Percentiles rank a stretch among this genome's conserved stretches.
These are phyloP conservation scores for Propithecus perrieri DNA, from an alignment of 2,797 vertebrate genomes.

Conservation along the genomic window DNA sequence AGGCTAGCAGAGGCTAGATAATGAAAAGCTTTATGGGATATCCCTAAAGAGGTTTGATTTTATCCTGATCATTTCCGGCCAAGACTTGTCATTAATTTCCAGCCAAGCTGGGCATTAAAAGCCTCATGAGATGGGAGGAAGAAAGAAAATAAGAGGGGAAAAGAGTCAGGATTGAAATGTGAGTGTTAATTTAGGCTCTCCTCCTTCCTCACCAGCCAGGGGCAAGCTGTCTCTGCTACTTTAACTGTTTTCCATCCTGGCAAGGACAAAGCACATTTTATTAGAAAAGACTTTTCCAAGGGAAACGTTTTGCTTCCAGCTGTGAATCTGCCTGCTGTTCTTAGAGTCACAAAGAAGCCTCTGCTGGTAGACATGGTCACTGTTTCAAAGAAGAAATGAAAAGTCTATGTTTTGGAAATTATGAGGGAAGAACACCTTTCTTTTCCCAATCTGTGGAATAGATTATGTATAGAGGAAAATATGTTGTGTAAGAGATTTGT, in stretches of 20 bases:
- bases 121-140: background rate
- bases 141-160: background rate
- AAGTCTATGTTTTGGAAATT: background rate
- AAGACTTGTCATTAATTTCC: background rate
- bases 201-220: background rate
- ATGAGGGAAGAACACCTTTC: background rate
- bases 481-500: background rate
- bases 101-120: background rate
- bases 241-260: background rate
- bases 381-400: constrained; percentile 16
- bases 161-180: background rate
- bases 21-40: background rate
- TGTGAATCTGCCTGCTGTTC: background rate
- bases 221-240: background rate
- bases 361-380: background rate
- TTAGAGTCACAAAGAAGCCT: background rate
- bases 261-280: background rate
- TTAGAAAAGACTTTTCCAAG: background rate
- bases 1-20: background rate
- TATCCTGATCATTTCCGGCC: background rate
- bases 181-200: background rate
- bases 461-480: background rate
- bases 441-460: background rate
- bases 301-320: background rate
- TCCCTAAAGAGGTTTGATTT: background rate